Evolutionary conservation across 2,888 invertebrate species (phyloP).

Genomic region (Dioctria rufipes): DNA sequence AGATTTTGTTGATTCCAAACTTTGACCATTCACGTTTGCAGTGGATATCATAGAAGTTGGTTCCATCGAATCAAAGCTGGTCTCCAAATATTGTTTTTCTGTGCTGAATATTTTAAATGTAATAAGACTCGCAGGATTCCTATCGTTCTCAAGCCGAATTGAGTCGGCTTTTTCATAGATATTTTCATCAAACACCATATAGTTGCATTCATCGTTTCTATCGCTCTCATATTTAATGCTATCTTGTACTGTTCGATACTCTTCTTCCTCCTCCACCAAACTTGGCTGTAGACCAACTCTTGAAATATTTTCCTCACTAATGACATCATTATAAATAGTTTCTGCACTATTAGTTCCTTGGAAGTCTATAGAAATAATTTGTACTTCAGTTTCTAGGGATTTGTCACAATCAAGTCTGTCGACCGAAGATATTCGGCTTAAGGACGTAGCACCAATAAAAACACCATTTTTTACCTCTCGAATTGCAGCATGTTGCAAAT

Average conservation of each 20-base stretch:
- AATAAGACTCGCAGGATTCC: constrained; percentile 58
- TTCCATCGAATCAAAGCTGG: constrained; percentile 62
- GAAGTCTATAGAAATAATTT: constrained; percentile 62
- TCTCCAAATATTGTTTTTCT: constrained; percentile 61
- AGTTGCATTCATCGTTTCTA: constrained; percentile 17
- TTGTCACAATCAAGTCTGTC: constrained; percentile 2
- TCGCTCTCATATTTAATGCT: constrained; percentile 30
- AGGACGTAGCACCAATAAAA: constrained; percentile 59
- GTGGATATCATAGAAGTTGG: constrained; percentile 18
- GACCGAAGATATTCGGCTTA: constrained; percentile 15
- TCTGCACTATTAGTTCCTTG: constrained; percentile 61
- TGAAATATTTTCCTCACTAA: constrained; percentile 16
- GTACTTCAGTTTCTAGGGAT: constrained; percentile 60
- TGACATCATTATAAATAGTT: constrained; percentile 61
- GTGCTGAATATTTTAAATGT: constrained; percentile 62
- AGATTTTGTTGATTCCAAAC: constrained; percentile 50
- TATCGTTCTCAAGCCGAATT: constrained; percentile 58
- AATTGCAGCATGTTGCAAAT: not conserved
- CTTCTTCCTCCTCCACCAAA: constrained; percentile 36
- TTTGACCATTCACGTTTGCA: constrained; percentile 38
- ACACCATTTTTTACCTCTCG: constrained; percentile 62
- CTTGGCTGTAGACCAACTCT: not conserved
- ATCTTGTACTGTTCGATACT: constrained; percentile 42
- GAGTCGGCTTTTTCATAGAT: constrained; percentile 62
- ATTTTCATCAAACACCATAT: constrained; percentile 55